phyloP scores from a whole-genome alignment of 2,888 invertebrate species.

The Anthophora plumipes region DNA sequence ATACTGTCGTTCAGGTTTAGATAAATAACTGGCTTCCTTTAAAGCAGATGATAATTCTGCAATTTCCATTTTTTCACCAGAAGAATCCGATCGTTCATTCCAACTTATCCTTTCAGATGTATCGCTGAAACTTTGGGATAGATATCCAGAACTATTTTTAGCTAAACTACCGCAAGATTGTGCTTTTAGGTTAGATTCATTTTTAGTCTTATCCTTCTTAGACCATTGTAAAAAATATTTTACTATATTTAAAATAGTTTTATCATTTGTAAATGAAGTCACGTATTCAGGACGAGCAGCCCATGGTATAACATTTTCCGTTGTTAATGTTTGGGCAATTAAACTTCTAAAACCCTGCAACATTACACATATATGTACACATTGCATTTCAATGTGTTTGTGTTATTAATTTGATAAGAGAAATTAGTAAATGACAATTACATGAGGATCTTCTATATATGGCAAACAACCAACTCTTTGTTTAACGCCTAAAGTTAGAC shows the following conservation, averaged over 20 bases:
- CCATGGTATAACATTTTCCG: constrained; percentile 90
- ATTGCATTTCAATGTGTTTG: constrained; percentile 5
- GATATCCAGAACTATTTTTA: constrained; percentile 63
- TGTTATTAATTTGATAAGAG: not conserved
- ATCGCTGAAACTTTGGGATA: constrained; percentile 69
- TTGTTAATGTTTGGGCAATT: constrained; percentile 92
- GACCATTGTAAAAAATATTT: constrained; percentile 87
- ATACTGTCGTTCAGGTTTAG: constrained; percentile 53
- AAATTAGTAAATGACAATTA: constrained; percentile 54
- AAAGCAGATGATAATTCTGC: constrained; percentile 65
- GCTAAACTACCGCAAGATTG: constrained; percentile 63
- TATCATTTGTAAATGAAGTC: constrained; percentile 91
- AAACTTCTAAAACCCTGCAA: constrained; percentile 90
- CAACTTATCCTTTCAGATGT: constrained; percentile 65
- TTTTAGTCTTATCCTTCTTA: constrained; percentile 64
- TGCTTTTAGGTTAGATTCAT: constrained; percentile 55
- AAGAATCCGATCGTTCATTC: constrained; percentile 59
- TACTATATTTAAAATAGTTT: constrained; percentile 89
- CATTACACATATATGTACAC: not conserved
- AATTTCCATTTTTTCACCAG: constrained; percentile 77
- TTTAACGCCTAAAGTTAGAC: constrained; percentile 92
- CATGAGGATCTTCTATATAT: constrained; percentile 92
- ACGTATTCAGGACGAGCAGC: constrained; percentile 88
- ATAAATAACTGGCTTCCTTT: constrained; percentile 32
- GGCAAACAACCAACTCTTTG: constrained; percentile 95